Evolutionary conservation across 2,113 vertebrate genomes (phyloP).

Genomic region (Tringa solitaria): DNA sequence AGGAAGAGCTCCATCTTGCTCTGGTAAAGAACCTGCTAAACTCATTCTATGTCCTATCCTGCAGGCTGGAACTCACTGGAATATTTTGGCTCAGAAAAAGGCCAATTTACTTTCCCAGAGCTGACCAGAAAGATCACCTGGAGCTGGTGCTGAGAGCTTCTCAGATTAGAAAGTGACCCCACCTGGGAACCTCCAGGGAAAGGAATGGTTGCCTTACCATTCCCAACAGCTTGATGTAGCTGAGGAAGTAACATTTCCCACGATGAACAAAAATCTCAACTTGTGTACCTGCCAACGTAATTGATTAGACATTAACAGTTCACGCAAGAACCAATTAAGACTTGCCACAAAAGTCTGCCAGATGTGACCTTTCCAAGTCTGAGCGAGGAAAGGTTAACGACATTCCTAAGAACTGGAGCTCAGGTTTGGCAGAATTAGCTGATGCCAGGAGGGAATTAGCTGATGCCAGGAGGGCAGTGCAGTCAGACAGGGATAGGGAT

Average conservation of each 20-base stretch:
- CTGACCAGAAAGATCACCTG: neutral
- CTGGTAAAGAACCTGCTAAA: neutral
- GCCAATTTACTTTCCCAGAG: neutral
- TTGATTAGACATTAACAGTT: neutral
- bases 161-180: neutral
- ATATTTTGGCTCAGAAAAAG: neutral
- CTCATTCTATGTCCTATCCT: accelerated
- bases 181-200: neutral
- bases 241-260: neutral
- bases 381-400: neutral
- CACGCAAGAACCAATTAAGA: neutral
- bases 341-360: neutral
- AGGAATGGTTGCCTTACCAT: neutral
- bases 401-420: neutral
- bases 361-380: neutral
- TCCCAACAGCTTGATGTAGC: neutral
- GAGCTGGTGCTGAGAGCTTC: neutral
- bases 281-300: neutral
- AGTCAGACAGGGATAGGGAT: accelerated
- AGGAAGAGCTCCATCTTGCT: neutral
- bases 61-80: neutral
- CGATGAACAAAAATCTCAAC: neutral
- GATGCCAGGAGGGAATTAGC: neutral
- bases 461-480: neutral
- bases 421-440: neutral